Conservation (phyloP, 37 sponge, comb jelly and placozoan genomes). For the Halisarca cf. caerulea region DNA sequence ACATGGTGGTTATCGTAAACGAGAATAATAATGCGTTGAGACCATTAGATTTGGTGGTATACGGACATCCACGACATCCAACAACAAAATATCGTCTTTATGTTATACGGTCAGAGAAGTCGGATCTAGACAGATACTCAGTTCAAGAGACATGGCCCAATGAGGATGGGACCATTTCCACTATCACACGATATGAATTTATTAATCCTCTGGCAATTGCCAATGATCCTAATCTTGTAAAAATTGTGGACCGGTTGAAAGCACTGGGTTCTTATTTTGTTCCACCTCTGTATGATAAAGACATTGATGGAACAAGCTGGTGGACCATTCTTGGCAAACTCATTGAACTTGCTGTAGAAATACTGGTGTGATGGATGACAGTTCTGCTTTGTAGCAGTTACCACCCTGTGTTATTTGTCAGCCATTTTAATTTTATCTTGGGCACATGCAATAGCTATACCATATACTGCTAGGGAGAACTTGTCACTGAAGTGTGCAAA, state of each 20-base stretch:
- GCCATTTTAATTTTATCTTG: too few species aligned
- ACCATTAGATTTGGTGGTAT: neutral
- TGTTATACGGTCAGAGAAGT: neutral
- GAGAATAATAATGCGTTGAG: neutral
- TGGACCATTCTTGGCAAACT: neutral
- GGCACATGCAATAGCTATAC: too few species aligned
- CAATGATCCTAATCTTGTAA: neutral
- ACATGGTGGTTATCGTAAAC: slow-evolving; percentile 3
- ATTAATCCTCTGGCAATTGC: neutral
- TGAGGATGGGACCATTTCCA: neutral
- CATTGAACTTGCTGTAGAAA: slow-evolving; percentile 3
- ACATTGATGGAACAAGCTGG: neutral
- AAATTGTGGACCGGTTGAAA: neutral
- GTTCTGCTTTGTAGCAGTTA: too few species aligned
- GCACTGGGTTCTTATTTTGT: neutral
- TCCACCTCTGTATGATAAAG: neutral
- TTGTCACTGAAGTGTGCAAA: too few species aligned
- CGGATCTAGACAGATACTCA: neutral
- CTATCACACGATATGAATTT: neutral
- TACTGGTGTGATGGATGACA: neutral
- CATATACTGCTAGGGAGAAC: too few species aligned
- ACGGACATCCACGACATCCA: neutral
- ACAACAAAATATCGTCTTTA: neutral
- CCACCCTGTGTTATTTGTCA: too few species aligned
- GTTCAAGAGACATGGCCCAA: neutral